Evolutionary conservation across 1,140 invertebrate species (phyloP), one percentile per base, ranked within the genome.

Genomic region (Macrobrachium nipponense): DNA sequence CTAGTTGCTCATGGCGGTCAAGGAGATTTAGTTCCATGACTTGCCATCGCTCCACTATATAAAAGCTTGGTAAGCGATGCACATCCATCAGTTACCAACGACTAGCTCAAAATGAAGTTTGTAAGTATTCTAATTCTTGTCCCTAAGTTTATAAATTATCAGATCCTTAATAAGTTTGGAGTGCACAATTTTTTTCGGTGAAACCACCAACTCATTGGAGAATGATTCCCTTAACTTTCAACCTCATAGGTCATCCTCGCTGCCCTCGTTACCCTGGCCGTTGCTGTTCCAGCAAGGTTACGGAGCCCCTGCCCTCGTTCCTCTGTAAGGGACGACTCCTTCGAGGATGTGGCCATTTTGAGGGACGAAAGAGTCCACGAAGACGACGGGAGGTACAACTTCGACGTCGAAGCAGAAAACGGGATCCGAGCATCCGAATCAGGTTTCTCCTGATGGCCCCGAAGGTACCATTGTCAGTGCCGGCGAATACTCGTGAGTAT

Each of bases 341-440:
- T 79, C 76, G 27, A 68, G 64, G 64, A 68, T 5, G 58, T 59
- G 43, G 43, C 36, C 51, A 80, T 87, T 14, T 58, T 80, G 51
- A 81, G 79, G 43, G 78, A 82, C 75, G 73, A 82, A 12, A 61
- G 64, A 7, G 36, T 82, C 80, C 80, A 68, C 6, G 86, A 82
- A 44, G 72, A 82, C 14, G 86, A 87, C 58, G 86, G 86, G 11
- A 23, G 80, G 0, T 87, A 87, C 86, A 82, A 60, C 73, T 43
- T 87, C 10, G 86, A 87, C 64, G 70, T 79, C 44, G 86, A 87
- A 58, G 82, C 86, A 60, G 86, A 64, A 43, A 78, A 87, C 51
- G 86, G 80, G 80, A 87, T 87, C 73, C 36, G 77, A 18, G 36
- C 77, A n/a, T 82, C 61, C 8, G 62, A 83, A 14, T 82, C 86